Percentiles rank a stretch among this genome's conserved stretches.
These are phyloP conservation scores for Tromatobia lineatoria DNA, from an alignment of 2,888 invertebrate species.

Conservation along the genomic window DNA sequence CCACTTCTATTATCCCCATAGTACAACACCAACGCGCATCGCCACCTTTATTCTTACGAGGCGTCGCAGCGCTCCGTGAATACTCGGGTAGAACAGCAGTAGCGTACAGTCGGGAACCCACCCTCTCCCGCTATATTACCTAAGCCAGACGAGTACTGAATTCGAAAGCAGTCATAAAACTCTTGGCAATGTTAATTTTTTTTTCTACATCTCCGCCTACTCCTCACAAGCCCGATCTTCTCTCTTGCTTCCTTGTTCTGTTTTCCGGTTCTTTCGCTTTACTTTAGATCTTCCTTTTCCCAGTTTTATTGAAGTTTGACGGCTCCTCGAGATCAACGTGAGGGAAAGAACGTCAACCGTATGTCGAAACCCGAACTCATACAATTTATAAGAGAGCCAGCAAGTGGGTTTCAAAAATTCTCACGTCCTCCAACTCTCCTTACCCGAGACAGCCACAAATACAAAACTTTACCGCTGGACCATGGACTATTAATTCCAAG, in stretches of 20 bases:
- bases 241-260: slow-evolving; percentile 13
- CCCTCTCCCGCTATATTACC: slow-evolving; percentile 81
- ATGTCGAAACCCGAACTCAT: slow-evolving; percentile 29
- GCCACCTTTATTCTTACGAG: slow-evolving; percentile 64
- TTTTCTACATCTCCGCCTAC: slow-evolving; percentile 24
- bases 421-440: slow-evolving; percentile 32
- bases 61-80: slow-evolving; percentile 52
- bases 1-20: slow-evolving; percentile 31
- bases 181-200: slow-evolving; percentile 77
- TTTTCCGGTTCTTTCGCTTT: slow-evolving; percentile 49
- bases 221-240: slow-evolving; percentile 12
- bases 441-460: slow-evolving; percentile 13
- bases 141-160: slow-evolving; percentile 81
- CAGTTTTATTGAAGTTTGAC: slow-evolving; percentile 56
- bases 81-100: slow-evolving; percentile 43
- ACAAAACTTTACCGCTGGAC: slow-evolving; percentile 13
- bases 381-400: slow-evolving; percentile 48
- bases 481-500: slow-evolving; percentile 18
- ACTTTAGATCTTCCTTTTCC: slow-evolving; percentile 24
- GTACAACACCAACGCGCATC: slow-evolving; percentile 59
- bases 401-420: slow-evolving; percentile 31
- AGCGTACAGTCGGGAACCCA: slow-evolving; percentile 51
- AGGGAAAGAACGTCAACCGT: slow-evolving; percentile 17
- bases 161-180: slow-evolving; percentile 81
- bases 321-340: slow-evolving; percentile 41